Percentiles rank a stretch among this genome's conserved stretches.
Conservation (phyloP, 2,797 vertebrate species). For the Pseudocheirus occidentalis region DNA sequence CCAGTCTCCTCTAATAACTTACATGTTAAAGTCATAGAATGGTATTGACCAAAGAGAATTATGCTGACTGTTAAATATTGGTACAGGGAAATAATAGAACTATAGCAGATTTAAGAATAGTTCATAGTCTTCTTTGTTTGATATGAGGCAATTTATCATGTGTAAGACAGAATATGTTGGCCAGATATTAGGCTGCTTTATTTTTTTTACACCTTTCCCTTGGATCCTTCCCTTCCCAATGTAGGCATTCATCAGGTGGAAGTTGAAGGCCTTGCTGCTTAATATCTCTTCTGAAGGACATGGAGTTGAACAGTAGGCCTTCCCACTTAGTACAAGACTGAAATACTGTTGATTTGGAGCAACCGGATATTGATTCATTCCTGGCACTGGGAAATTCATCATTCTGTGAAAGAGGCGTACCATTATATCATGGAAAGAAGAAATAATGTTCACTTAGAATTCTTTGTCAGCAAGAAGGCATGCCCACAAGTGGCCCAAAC, state of each 20-base stretch:
- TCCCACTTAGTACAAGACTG: neutral
- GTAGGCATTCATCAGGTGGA: neutral
- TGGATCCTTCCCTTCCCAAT: neutral
- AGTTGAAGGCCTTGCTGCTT: conserved; percentile 5
- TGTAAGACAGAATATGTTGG: neutral
- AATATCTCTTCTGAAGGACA: neutral
- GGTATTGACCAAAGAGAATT: neutral
- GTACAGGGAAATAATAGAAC: neutral
- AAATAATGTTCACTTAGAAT: conserved; percentile 2
- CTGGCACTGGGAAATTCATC: neutral
- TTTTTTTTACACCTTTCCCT: neutral
- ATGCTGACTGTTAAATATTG: neutral
- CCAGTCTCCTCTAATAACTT: neutral
- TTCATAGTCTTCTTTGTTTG: neutral
- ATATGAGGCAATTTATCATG: neutral
- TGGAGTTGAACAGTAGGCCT: neutral
- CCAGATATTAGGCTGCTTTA: neutral
- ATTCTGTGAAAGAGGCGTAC: conserved; percentile 2
- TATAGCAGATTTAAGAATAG: neutral
- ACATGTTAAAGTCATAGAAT: neutral
- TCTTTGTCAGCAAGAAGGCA: neutral
- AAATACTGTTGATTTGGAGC: conserved; percentile 18
- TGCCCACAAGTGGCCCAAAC: neutral
- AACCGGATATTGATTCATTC: conserved; percentile 2
- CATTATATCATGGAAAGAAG: conserved; percentile 1